A percentile compares a stretch with the other conserved stretches of the same genome.
These are phyloP conservation scores for Dryobates pubescens DNA, from an alignment of 2,797 vertebrate genomes.

Conservation along the genomic window DNA sequence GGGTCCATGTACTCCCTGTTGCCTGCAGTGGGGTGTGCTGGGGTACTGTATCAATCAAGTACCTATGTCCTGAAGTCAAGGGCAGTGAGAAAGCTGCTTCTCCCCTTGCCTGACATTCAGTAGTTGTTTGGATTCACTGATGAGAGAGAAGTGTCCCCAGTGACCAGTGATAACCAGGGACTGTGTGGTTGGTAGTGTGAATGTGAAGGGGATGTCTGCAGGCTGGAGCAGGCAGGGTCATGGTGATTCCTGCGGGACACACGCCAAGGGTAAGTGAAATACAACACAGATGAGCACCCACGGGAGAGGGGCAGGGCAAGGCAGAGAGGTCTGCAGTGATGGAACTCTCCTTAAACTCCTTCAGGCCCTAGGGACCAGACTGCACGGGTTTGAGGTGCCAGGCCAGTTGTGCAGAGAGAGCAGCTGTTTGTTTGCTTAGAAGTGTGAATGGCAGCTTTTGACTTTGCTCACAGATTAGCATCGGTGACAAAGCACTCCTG, in stretches of 20 bases:
- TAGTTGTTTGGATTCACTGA: background rate
- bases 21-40: background rate
- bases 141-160: background rate
- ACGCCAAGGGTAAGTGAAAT: background rate
- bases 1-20: background rate
- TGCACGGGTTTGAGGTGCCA: slow-evolving; percentile 1
- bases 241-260: background rate
- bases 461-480: background rate
- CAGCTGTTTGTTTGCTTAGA: background rate
- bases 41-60: background rate
- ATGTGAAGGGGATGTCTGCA: background rate
- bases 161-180: background rate
- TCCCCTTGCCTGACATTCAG: background rate
- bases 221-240: background rate
- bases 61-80: background rate
- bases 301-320: background rate
- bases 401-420: slow-evolving; percentile 7
- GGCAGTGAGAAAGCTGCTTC: background rate
- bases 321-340: background rate
- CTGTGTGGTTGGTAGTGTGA: background rate
- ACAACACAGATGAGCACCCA: background rate
- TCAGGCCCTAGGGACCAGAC: background rate
- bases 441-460: background rate
- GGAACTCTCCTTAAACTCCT: background rate
- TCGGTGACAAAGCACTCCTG: background rate